phyloP scores from a whole-genome alignment of 2,888 invertebrate genomes.

The Sinohyriopsis cumingii region DNA sequence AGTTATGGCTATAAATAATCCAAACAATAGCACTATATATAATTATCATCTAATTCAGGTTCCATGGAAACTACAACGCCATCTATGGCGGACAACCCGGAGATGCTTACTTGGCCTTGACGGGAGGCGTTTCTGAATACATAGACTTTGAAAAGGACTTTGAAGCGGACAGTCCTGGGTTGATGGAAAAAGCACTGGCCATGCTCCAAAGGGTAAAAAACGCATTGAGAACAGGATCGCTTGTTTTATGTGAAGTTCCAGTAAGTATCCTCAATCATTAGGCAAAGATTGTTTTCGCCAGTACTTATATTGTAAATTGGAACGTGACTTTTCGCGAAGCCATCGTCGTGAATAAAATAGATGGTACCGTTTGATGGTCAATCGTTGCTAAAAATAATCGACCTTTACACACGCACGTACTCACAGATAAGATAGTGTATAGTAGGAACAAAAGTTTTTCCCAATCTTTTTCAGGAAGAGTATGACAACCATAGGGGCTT shows the following conservation, averaged over 20 bases:
- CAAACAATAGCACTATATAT: no score
- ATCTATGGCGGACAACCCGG: slow-evolving; percentile 78
- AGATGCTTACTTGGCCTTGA: slow-evolving; percentile 82
- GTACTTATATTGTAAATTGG: no score
- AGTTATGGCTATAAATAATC: no score
- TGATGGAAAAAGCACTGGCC: slow-evolving; percentile 14
- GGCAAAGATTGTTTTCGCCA: no score
- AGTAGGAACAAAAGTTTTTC: background rate
- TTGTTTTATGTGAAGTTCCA: slow-evolving; percentile 79
- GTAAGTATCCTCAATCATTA: slow-evolving; percentile 70
- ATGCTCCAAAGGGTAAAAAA: slow-evolving; percentile 75
- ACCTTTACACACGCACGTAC: no score
- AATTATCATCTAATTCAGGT: slow-evolving; percentile 48
- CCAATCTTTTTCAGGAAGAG: slow-evolving; percentile 40
- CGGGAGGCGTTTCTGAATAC: slow-evolving; percentile 84
- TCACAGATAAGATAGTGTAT: no score
- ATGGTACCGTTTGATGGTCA: no score
- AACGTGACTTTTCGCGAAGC: no score
- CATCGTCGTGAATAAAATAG: no score
- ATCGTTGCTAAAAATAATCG: no score
- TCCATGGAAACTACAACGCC: slow-evolving; percentile 81
- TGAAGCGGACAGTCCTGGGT: slow-evolving; percentile 15
- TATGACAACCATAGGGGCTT: slow-evolving; percentile 73
- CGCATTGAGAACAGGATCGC: slow-evolving; percentile 77
- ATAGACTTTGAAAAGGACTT: slow-evolving; percentile 44